phyloP scores from a whole-genome alignment of 2,113 vertebrate genomes.

The Labeo rohita region DNA sequence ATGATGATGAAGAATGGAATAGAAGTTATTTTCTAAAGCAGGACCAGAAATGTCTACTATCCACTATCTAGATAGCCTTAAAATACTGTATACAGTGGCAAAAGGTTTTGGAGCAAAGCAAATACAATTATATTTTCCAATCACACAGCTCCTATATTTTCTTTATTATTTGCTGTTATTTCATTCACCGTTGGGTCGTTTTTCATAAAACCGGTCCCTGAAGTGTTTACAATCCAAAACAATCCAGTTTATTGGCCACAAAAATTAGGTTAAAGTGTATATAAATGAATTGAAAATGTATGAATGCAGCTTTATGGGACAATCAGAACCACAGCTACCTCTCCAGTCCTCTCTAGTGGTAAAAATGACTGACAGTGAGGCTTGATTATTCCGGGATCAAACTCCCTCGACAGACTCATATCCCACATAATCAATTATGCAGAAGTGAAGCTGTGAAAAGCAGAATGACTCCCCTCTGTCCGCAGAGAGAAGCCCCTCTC shows the following conservation, averaged over 20 bases:
- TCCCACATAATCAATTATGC: constrained; percentile 29
- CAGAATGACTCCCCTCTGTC: neutral
- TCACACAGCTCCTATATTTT: neutral
- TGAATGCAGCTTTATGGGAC: neutral
- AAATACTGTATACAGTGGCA: neutral
- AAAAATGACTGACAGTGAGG: constrained; percentile 30
- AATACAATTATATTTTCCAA: neutral
- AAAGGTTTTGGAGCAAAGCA: neutral
- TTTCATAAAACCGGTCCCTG: neutral
- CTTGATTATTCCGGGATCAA: neutral
- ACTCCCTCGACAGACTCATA: neutral
- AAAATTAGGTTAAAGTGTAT: neutral
- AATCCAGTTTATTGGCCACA: neutral
- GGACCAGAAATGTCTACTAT: neutral
- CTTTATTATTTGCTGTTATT: neutral
- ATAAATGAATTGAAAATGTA: constrained; percentile 1
- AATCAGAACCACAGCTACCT: constrained; percentile 24
- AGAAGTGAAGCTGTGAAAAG: neutral
- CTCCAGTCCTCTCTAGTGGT: neutral
- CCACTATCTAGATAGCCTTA: neutral
- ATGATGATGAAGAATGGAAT: neutral
- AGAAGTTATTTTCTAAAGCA: neutral
- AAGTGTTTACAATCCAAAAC: neutral
- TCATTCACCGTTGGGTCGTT: neutral
- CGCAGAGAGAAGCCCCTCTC: neutral